Evolutionary conservation across 2,888 invertebrate species (phyloP), one percentile per base, ranked within the genome.

Genomic region (Synergus gifuensis): DNA sequence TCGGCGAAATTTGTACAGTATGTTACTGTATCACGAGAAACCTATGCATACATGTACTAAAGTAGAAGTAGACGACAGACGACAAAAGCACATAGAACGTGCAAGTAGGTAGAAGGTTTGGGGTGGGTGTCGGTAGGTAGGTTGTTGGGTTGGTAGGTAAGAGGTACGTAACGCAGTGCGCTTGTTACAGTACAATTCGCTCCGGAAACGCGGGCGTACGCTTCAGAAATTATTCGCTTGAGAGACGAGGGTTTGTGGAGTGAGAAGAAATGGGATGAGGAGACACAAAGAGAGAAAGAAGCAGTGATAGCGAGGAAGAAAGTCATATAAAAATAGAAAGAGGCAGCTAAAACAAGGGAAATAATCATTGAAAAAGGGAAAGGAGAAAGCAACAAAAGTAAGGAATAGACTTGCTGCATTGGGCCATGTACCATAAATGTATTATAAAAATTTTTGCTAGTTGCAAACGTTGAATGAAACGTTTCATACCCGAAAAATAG

Each of bases 141-240:
- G 44, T 69, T 67, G 78, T 78, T 73, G 44, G 76, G 62, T 73
- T 73, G 78, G 18, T 64, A 49, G 60, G 73, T 76, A 63, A 63
- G 73, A 16, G 44, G 62, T 63, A 22, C 40, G 44, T 62, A 44
- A 54, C 36, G 49, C 54, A 46, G 28, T 67, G 44, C 67, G 46
- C 46, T 63, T 63, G 63, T 63, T 63, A 63, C 36, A 16, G 63
- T 14, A 66, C 66, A 66, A 66, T 42, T 79, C 58, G 54, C 22
- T 40, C 44, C 66, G 46, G 79, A 79, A 77, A 69, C 69, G 62
- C 54, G 62, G 46, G 69, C 69, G 60, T 54, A 67, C 63, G 54
- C 77, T 79, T 69, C 36, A 76, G 67, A 79, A 79, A 76, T 79
- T 79, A 76, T 66, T 60, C 69, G 69, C 79, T 54, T 79, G 69